Conservation (phyloP, 2,888 invertebrate species). For the Arctia plantaginis region DNA sequence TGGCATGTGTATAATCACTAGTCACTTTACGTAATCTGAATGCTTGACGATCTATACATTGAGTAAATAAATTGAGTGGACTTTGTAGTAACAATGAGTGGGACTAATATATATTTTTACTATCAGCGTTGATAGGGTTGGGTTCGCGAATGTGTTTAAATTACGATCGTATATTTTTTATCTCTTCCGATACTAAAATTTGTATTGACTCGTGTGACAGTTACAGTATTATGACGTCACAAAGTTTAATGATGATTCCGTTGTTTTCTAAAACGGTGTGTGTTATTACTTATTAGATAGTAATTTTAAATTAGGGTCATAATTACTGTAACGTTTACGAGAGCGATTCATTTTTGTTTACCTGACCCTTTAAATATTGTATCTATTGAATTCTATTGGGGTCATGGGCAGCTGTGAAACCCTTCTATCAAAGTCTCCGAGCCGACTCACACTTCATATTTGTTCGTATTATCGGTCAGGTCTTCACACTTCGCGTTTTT, state of each 20-base stretch:
- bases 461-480: too few species aligned
- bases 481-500: too few species aligned
- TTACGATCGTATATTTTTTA: background rate
- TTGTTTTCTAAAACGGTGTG: background rate
- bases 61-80: conserved; percentile 24
- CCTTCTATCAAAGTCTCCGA: too few species aligned
- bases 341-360: background rate
- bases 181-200: background rate
- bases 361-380: background rate
- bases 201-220: background rate
- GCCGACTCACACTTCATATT: too few species aligned
- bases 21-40: conserved; percentile 54
- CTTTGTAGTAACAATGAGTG: conserved; percentile 18
- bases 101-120: conserved; percentile 3
- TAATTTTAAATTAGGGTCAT: background rate
- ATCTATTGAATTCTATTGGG: too few species aligned
- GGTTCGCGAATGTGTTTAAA: background rate
- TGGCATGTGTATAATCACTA: conserved; percentile 52
- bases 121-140: conserved; percentile 21
- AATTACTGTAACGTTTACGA: background rate
- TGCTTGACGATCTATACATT: conserved; percentile 28
- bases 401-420: too few species aligned
- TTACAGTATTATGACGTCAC: background rate
- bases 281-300: background rate
- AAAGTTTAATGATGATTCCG: background rate